These are phyloP conservation scores for Palythoa heliodiscus DNA, from an alignment of 92 coral and sea anemone genomes.

Conservation along the genomic window DNA sequence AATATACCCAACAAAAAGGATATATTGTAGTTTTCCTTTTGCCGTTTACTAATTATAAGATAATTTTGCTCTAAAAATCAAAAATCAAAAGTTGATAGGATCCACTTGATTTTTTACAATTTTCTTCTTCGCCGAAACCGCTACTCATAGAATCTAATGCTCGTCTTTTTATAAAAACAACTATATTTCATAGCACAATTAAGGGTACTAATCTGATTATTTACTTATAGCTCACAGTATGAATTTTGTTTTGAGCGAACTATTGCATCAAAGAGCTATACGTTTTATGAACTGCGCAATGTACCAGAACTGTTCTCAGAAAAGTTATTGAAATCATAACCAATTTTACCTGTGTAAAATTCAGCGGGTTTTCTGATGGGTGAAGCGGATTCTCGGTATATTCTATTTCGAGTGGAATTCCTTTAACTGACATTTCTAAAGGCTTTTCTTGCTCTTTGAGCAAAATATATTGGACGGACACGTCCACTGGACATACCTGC, in stretches of 20 bases:
- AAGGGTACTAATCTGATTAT: no score
- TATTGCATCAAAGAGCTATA: no score
- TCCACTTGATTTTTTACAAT: no score
- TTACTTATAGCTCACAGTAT: no score
- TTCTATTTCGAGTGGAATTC: conserved; percentile 16
- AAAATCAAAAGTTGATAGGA: not conserved
- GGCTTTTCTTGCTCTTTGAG: conserved; percentile 19
- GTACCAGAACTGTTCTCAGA: not conserved
- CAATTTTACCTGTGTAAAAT: conserved; percentile 17
- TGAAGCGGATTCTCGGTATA: not conserved
- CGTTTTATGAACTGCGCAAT: no score
- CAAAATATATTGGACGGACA: not conserved
- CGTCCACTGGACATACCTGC: conserved; percentile 25
- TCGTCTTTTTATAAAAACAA: not conserved
- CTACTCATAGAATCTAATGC: not conserved
- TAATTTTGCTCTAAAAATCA: not conserved
- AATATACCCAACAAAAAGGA: not conserved
- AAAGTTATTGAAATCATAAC: not conserved
- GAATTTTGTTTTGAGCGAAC: no score
- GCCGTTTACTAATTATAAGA: not conserved
- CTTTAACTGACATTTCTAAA: conserved; percentile 17
- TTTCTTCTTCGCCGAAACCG: not conserved
- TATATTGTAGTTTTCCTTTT: not conserved
- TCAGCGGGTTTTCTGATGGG: not conserved
- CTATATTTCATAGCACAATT: no score